Evolutionary conservation across 2,888 invertebrate species (phyloP), one percentile per base, ranked within the genome.

Genomic region (Pharmacophagus antenor): DNA sequence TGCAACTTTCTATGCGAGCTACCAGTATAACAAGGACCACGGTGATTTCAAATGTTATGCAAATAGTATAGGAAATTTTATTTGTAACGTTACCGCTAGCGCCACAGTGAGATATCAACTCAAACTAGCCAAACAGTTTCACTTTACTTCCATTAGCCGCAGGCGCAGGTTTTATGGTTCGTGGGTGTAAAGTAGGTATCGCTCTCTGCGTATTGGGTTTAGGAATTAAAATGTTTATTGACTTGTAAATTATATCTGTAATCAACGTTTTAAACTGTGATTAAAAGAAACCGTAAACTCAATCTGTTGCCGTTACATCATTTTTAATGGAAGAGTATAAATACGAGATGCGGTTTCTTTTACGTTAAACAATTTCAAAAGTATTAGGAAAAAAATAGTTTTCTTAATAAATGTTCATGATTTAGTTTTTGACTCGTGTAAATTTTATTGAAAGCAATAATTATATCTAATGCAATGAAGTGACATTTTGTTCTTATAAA

Each of bases 101-200:
- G 72, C 72, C 48, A 53, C 62, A 54, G 52, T 58, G 55, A 63
- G 58, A 64, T 80, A 44, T 77, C 80, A 68, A 63, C 62, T 60
- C 73, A 70, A 50, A 61, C 25, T 80, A 80, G 56, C 31, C 65
- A 58, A 61, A 69, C 75, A 72, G 74, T 85, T 85, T 85, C 83
- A 77, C 84, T 76, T 77, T 64, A 77, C 83, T 83, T 80, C 84
- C 83, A 82, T 78, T 65, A 67, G 84, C 86, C 82, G 65, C 65
- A 63, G 82, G 85, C 84, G 67, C 66, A 67, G 66, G 70, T 79
- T 80, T 80, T 80, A 80, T 77, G 70, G 69, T 63, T 61, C 63
- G 75, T 79, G 77, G 81, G 82, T 80, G 83, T 77, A 71, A 73
- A 75, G 64, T 73, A 68, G 65, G 73, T 70, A 70, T 70, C 67